A percentile compares a stretch with the other conserved stretches of the same genome.
Evolutionary conservation across 2,888 invertebrate species (phyloP).

Genomic region (Volucella inanis): DNA sequence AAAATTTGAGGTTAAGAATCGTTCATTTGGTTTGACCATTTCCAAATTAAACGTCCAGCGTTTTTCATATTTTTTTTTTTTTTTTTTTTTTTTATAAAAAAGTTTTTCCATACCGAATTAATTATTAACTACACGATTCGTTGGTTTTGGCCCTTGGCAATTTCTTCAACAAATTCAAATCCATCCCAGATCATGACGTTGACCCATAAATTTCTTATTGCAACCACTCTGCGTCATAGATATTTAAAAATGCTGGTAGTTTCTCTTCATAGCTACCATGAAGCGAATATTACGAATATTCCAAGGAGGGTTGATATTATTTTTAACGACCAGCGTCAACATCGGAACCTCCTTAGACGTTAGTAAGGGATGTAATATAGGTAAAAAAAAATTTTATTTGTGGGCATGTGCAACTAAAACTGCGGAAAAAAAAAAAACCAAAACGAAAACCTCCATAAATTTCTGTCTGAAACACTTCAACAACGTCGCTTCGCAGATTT

Average conservation of each 20-base stretch:
- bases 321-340: constrained; percentile 62
- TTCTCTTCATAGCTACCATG: constrained; percentile 33
- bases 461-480: constrained; percentile 28
- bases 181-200: background rate
- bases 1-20: constrained; percentile 2
- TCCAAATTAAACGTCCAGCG: constrained; percentile 36
- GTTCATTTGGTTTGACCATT: constrained; percentile 15
- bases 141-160: background rate
- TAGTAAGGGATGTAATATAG: constrained; percentile 1
- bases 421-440: constrained; percentile 14
- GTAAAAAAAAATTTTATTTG: constrained; percentile 19
- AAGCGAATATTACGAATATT: constrained; percentile 48
- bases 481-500: constrained; percentile 59
- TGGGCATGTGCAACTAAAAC: constrained; percentile 31
- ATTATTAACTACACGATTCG: constrained; percentile 17
- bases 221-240: background rate
- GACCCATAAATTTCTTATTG: constrained; percentile 38
- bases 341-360: background rate
- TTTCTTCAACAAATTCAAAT: background rate
- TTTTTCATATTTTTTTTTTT: background rate
- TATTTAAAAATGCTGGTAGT: background rate
- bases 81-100: background rate
- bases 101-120: constrained; percentile 27
- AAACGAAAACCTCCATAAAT: constrained; percentile 36
- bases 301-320: background rate